Percentiles rank a stretch among this genome's conserved stretches.
Conservation (phyloP, 2,113 vertebrate genomes). For the Ammospiza nelsoni region DNA sequence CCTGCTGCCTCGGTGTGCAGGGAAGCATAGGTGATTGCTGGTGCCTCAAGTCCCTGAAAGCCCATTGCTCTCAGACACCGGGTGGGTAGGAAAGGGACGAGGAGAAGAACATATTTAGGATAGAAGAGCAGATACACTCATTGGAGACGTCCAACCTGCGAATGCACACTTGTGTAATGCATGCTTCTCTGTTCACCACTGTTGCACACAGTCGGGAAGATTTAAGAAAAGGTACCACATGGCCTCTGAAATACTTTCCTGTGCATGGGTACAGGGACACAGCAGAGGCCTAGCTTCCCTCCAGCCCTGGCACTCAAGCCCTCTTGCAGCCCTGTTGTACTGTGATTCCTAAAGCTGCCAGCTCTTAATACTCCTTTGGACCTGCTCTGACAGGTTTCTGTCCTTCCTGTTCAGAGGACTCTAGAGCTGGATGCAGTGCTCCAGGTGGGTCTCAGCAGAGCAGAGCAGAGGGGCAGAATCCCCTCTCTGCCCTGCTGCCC, state of each 20-base stretch:
- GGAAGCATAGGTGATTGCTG: background rate
- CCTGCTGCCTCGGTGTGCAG: fast-evolving
- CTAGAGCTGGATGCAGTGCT: background rate
- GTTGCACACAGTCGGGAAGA: background rate
- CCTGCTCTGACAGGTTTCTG: background rate
- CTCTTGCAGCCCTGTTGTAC: background rate
- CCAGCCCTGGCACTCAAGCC: background rate
- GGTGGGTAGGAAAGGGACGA: background rate
- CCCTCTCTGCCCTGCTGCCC: background rate
- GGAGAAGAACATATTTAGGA: background rate
- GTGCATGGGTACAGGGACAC: fast-evolving
- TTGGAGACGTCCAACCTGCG: background rate
- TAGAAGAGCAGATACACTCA: background rate
- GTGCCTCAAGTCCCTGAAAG: fast-evolving
- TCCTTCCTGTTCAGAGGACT: background rate
- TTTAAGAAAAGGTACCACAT: background rate
- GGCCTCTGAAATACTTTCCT: background rate
- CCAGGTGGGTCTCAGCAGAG: background rate
- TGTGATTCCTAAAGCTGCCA: background rate
- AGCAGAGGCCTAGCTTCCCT: background rate
- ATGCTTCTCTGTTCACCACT: background rate
- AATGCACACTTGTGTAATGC: fast-evolving
- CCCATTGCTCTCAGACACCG: fast-evolving
- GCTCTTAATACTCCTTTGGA: background rate
- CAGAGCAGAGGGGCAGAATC: background rate